A percentile compares a stretch with the other conserved stretches of the same genome.
Evolutionary conservation across 2,888 invertebrate species (phyloP).

Genomic region (Drosophila antonietae): DNA sequence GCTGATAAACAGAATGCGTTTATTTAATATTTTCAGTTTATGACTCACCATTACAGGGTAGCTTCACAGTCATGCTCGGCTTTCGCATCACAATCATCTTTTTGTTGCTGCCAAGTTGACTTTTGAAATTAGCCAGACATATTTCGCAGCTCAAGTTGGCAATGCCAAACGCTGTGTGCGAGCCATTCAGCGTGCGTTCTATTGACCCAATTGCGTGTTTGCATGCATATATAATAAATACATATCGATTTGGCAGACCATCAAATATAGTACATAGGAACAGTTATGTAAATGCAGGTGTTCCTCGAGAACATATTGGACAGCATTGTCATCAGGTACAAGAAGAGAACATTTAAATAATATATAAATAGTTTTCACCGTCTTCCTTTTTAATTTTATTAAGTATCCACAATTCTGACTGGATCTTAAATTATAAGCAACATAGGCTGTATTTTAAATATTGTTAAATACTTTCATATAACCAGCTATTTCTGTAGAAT

Average conservation of each 20-base stretch:
- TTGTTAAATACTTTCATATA: neutral
- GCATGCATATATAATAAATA: conserved; percentile 41
- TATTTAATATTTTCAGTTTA: neutral
- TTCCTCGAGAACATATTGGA: neutral
- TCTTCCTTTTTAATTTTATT: too few relatives aligned
- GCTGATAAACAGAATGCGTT: neutral
- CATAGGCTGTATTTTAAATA: too few relatives aligned
- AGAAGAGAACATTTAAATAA: neutral
- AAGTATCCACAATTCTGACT: too few relatives aligned
- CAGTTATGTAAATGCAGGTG: conserved; percentile 4
- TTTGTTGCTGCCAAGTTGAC: conserved; percentile 43
- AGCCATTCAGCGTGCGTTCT: conserved; percentile 56
- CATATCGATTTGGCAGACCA: conserved; percentile 35
- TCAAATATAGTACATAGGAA: neutral
- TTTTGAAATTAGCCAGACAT: conserved; percentile 70
- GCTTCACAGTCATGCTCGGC: too few relatives aligned
- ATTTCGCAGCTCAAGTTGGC: conserved; percentile 49
- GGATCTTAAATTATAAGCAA: too few relatives aligned
- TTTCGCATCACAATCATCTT: neutral
- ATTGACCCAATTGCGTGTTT: conserved; percentile 69
- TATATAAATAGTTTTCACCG: too few relatives aligned
- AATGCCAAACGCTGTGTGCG: conserved; percentile 12
- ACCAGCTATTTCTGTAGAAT: too few relatives aligned
- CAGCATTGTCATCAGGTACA: neutral
- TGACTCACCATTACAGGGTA: neutral